Conservation (phyloP, 1,140 invertebrate species). For the Arion vulgaris region DNA sequence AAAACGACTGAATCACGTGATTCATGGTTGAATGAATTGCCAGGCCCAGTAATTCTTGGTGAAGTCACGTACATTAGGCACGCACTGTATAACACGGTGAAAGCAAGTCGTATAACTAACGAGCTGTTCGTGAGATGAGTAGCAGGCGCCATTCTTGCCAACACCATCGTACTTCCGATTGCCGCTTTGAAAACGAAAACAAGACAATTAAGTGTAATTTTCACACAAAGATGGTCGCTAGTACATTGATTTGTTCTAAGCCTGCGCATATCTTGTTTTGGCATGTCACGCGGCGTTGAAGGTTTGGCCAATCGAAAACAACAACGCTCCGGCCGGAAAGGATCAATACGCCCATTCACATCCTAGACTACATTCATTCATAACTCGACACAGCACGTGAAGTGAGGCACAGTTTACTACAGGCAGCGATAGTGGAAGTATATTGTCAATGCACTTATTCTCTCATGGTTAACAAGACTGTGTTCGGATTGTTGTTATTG, state of each 20-base stretch:
- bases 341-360: slow-evolving; percentile 27
- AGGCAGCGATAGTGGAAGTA: neutral
- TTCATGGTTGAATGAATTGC: slow-evolving; percentile 14
- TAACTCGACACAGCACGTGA: neutral
- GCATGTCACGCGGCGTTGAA: slow-evolving; percentile 7
- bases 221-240: neutral
- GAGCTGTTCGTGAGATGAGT: no score
- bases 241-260: neutral
- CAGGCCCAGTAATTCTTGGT: neutral
- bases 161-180: neutral
- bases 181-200: slow-evolving; percentile 16
- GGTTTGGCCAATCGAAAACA: neutral
- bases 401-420: slow-evolving; percentile 8
- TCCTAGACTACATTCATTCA: slow-evolving; percentile 14
- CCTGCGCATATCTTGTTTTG: neutral
- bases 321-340: neutral
- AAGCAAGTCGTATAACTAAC: neutral
- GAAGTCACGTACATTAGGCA: neutral
- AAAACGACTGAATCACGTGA: slow-evolving; percentile 9
- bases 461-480: neutral
- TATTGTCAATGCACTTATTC: neutral
- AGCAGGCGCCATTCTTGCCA: neutral
- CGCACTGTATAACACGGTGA: neutral
- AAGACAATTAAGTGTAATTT: neutral
- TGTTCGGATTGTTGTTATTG: neutral